phyloP scores from a whole-genome alignment of 2,888 invertebrate species.

The Microlaimidae sp. region DNA sequence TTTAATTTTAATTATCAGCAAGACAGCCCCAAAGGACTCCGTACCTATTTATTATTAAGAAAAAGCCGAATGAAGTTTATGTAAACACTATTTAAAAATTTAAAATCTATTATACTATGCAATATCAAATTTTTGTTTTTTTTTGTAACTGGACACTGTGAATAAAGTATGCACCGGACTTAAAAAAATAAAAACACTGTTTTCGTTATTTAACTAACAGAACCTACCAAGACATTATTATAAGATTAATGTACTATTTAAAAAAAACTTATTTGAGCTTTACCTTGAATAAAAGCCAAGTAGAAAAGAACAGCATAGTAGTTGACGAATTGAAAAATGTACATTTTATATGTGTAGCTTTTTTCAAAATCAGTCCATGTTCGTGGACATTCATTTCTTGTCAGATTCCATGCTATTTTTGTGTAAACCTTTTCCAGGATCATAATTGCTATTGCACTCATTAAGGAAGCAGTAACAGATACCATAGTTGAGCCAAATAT shows the following conservation, averaged over 20 bases:
- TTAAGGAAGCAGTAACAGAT: conserved; percentile 72
- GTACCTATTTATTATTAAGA: too few species aligned
- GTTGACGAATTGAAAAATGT: conserved; percentile 75
- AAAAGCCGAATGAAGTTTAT: too few species aligned
- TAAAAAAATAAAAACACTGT: too few species aligned
- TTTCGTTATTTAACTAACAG: background rate
- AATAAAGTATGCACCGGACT: background rate
- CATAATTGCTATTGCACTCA: conserved; percentile 81
- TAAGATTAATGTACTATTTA: too few species aligned
- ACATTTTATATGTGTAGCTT: conserved; percentile 73
- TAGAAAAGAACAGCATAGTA: conserved; percentile 93
- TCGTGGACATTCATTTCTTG: conserved; percentile 41
- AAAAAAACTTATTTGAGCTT: too few species aligned
- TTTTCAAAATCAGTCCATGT: conserved; percentile 88
- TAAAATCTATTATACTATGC: too few species aligned
- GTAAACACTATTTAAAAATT: too few species aligned
- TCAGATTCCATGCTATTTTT: conserved; percentile 13
- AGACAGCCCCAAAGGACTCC: too few species aligned
- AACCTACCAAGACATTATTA: background rate
- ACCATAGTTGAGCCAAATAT: too few species aligned
- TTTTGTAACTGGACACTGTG: too few species aligned
- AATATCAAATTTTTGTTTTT: too few species aligned
- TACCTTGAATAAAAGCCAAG: conserved; percentile 63
- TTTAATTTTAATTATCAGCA: too few species aligned
- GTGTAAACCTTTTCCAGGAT: conserved; percentile 6